Conservation (phyloP, 1,140 invertebrate genomes). For the Odontomachus brunneus region DNA sequence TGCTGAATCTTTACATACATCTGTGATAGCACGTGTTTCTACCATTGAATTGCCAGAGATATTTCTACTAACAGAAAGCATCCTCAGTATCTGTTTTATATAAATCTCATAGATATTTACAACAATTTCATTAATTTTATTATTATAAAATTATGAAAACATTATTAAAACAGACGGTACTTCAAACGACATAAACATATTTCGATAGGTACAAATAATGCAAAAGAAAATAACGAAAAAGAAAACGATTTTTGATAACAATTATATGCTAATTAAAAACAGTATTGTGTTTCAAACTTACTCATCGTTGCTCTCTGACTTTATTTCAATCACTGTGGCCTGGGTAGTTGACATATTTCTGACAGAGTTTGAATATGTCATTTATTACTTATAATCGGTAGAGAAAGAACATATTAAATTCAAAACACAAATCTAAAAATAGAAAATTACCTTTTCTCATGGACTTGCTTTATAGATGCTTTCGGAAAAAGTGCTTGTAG, state of each 20-base stretch:
- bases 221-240: not conserved
- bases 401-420: not conserved
- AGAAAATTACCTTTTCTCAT: constrained; percentile 32
- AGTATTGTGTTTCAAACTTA: not conserved
- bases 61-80: not conserved
- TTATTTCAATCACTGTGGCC: not conserved
- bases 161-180: not conserved
- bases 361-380: not conserved
- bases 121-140: not conserved
- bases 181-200: not conserved
- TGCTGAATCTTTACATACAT: not conserved
- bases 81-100: not conserved
- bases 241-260: not conserved
- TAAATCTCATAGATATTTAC: not conserved
- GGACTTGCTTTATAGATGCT: constrained; percentile 21
- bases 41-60: not conserved
- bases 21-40: not conserved
- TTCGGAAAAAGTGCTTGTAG: constrained; percentile 24
- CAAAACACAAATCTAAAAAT: not conserved
- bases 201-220: not conserved
- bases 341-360: not conserved
- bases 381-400: not conserved
- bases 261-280: not conserved
- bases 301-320: constrained; percentile 23
- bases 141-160: too few relatives aligned